phyloP scores from a whole-genome alignment of 2,113 vertebrate species.

The Etheostoma spectabile region DNA sequence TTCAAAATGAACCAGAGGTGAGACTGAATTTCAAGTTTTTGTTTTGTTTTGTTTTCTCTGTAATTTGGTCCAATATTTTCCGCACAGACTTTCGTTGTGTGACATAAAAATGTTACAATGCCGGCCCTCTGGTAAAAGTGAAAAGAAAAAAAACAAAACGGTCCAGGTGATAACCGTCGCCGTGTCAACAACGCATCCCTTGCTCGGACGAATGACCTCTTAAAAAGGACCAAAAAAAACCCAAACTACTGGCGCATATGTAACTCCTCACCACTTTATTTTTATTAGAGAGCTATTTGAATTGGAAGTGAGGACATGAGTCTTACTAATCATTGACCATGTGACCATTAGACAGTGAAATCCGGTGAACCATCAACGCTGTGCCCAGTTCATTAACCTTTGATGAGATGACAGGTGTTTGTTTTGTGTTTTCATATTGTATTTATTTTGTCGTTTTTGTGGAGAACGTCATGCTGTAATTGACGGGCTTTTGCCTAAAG shows the following conservation, averaged over 20 bases:
- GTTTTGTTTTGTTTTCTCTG: neutral
- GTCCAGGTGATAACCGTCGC: neutral
- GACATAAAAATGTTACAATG: neutral
- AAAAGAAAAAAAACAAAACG: neutral
- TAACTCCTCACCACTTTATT: neutral
- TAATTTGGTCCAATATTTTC: neutral
- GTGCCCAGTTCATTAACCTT: conserved; percentile 15
- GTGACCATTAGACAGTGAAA: conserved; percentile 19
- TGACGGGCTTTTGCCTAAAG: conserved; percentile 42
- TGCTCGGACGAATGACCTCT: neutral
- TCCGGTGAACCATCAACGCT: conserved; percentile 40
- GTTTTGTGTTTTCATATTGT: conserved; percentile 60
- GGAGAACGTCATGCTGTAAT: conserved; percentile 39
- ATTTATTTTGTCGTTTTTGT: conserved; percentile 54
- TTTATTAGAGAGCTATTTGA: conserved; percentile 5
- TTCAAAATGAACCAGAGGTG: neutral
- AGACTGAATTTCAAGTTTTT: conserved; percentile 6
- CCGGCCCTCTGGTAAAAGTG: neutral
- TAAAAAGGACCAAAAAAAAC: conserved; percentile 6
- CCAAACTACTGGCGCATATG: neutral
- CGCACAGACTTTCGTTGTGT: neutral
- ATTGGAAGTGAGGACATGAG: neutral
- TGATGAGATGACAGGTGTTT: neutral
- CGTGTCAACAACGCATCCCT: neutral
- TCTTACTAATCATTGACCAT: conserved; percentile 34